Conservation (phyloP, 2,888 invertebrate species). For the Conus canariensis region DNA sequence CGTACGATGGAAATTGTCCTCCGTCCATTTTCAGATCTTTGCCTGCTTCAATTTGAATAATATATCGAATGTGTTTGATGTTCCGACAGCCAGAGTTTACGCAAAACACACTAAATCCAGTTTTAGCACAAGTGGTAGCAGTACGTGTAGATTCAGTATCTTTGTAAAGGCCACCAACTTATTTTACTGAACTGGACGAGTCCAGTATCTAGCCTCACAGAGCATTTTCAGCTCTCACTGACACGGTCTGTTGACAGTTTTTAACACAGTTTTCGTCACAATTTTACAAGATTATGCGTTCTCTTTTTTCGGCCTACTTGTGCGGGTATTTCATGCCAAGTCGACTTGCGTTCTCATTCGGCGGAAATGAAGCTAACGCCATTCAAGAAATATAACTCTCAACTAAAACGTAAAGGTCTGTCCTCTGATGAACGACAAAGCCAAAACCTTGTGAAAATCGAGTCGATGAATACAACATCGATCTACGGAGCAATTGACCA, state of each 20-base stretch:
- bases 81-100: not conserved
- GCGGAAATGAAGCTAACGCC: not conserved
- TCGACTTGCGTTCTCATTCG: not conserved
- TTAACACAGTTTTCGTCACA: not conserved
- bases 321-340: too few species aligned
- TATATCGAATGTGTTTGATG: not conserved
- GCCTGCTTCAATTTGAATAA: not conserved
- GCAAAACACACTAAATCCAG: not conserved
- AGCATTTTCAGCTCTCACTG: not conserved
- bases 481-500: not conserved
- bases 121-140: not conserved
- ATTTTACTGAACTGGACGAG: too few species aligned
- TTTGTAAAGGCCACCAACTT: too few species aligned
- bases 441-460: not conserved
- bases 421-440: not conserved
- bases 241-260: too few species aligned
- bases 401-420: not conserved
- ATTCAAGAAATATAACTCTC: not conserved
- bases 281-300: not conserved
- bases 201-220: not conserved
- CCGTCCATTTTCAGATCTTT: conserved; percentile 48
- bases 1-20: conserved; percentile 57
- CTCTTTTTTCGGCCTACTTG: not conserved
- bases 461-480: too few species aligned
- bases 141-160: not conserved